Evolutionary conservation across 2,888 invertebrate genomes (phyloP), one percentile per base, ranked within the genome.

Genomic region (Cephus pygmeus): DNA sequence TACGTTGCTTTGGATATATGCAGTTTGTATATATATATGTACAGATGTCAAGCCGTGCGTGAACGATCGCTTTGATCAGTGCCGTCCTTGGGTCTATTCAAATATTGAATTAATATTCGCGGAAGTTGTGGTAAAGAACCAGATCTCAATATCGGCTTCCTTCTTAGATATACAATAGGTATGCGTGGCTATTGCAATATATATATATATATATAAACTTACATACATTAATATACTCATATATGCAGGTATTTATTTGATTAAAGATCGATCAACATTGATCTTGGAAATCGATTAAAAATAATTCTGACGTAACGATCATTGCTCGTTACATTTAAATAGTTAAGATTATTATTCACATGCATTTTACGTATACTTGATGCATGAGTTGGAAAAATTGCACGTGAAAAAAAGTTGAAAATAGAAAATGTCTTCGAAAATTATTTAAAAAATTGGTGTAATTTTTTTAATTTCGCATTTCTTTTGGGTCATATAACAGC

Each of bases 91-190:
- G 75, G n/a, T 11, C 69, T 77, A 77, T 77, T 77, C 75, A 75
- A 75, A 56, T 56, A 56, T 56, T 56, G 56, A 56, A 56, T 73
- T 76, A 76, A 76, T 76, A 78, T 78, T 68, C 78, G 36, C 77
- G 79, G 79, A 79, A 79, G 78, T 77, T 12, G 40, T 68, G 23
- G 69, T 68, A 73, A 31, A 75, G 75, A 81, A 79, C 75, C 75
- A 77, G 74, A 81, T 79, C 79, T 75, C 71, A 36, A 34, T 36
- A 75, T 35, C n/a, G 73, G 40, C 33, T 15, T n/a, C 34, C 69
- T 11, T 35, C 36, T 73, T 56, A 56, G 23, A 56, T 56, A 56
- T 56, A 23, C 23, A 15, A 15, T 40, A 40, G 40, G 15, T 40
- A 56, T 9, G 56, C 56, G 9, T 56, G 6, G 2, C 15, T 23